These are phyloP conservation scores for Noctua janthe DNA, from an alignment of 2,888 invertebrate species.

Conservation along the genomic window DNA sequence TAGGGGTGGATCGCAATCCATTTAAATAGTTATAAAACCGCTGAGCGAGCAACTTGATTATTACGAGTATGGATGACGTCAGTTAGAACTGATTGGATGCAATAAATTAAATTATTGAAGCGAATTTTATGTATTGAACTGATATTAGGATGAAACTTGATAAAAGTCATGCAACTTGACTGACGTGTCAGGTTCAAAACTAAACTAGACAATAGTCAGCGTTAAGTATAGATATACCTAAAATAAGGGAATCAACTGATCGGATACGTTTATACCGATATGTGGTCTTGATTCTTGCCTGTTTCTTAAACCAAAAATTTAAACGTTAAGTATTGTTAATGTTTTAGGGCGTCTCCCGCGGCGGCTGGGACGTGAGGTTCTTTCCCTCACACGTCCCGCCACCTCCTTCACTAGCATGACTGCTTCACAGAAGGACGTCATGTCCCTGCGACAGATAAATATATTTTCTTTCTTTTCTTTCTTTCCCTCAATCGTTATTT, in stretches of 20 bases:
- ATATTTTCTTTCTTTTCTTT: too few species aligned
- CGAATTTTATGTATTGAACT: neutral
- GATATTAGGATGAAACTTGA: neutral
- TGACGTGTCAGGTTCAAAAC: neutral
- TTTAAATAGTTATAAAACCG: conserved; percentile 76
- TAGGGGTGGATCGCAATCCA: conserved; percentile 75
- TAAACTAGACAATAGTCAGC: neutral
- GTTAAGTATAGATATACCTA: neutral
- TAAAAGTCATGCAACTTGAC: neutral
- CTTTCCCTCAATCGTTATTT: too few species aligned
- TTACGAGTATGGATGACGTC: conserved; percentile 51
- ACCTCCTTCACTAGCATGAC: too few species aligned
- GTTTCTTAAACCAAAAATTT: neutral
- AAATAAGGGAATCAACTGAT: neutral
- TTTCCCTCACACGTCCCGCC: too few species aligned
- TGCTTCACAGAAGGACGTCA: too few species aligned
- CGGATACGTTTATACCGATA: neutral
- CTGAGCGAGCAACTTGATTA: conserved; percentile 70
- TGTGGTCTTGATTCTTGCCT: neutral
- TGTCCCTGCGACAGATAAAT: too few species aligned
- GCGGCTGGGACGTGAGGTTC: too few species aligned
- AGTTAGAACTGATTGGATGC: conserved; percentile 23
- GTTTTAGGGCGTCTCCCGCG: too few species aligned
- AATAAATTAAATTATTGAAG: conserved; percentile 23
- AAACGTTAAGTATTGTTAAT: neutral